These are phyloP conservation scores for Sterna hirundo DNA, from an alignment of 2,113 vertebrate genomes.

Conservation along the genomic window DNA sequence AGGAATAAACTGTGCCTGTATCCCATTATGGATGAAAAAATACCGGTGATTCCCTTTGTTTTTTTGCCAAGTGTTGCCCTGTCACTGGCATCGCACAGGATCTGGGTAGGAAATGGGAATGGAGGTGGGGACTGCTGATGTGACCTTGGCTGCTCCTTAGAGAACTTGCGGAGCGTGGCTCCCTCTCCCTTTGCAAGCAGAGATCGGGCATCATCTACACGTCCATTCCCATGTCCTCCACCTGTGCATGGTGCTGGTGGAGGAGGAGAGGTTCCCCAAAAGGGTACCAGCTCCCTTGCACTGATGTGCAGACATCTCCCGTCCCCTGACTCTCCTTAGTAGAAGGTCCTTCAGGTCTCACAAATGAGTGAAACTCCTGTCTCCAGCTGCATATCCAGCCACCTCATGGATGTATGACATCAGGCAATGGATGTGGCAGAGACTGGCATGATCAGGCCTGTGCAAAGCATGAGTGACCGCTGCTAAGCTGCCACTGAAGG, in stretches of 20 bases:
- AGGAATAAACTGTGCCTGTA: neutral
- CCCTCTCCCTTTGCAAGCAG: neutral
- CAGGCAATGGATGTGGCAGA: neutral
- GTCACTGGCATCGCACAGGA: neutral
- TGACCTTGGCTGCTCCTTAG: neutral
- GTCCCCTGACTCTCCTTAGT: neutral
- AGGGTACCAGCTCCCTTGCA: neutral
- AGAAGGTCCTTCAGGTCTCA: neutral
- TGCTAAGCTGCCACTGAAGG: neutral
- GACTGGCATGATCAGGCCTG: neutral
- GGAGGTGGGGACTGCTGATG: neutral
- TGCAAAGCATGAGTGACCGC: neutral
- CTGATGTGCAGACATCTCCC: neutral
- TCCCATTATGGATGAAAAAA: neutral
- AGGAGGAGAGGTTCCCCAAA: neutral
- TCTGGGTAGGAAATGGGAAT: fast-evolving
- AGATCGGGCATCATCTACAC: neutral
- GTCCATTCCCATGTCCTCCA: neutral
- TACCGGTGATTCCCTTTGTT: neutral
- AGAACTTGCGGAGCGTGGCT: neutral
- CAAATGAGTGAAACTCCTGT: neutral
- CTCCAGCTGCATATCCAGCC: neutral
- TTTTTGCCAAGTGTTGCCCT: neutral
- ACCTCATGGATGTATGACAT: neutral
- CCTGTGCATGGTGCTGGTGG: neutral